phyloP scores from a whole-genome alignment of 2,797 vertebrate genomes.

The Sebastes iracundus region DNA sequence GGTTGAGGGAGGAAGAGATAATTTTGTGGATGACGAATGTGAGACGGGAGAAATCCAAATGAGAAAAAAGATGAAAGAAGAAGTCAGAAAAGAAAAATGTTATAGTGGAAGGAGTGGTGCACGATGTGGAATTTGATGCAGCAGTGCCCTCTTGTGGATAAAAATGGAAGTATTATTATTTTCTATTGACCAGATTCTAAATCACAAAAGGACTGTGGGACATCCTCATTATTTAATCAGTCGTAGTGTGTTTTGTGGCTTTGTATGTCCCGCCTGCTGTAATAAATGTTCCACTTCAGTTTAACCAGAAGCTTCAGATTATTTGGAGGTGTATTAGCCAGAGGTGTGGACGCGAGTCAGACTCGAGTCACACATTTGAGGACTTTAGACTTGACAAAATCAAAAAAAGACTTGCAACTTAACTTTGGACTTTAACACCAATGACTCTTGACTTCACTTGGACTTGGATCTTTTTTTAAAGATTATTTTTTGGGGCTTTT shows the following conservation, averaged over 20 bases:
- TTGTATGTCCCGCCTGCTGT: neutral
- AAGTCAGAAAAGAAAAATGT: neutral
- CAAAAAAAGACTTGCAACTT: too few relatives aligned
- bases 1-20: neutral
- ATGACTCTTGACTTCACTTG: too few relatives aligned
- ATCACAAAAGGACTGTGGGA: neutral
- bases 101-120: neutral
- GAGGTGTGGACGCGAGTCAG: too few relatives aligned
- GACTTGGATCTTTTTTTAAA: too few relatives aligned
- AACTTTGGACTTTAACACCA: too few relatives aligned
- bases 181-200: neutral
- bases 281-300: neutral
- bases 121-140: constrained; percentile 15
- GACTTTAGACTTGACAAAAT: too few relatives aligned
- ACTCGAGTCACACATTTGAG: too few relatives aligned
- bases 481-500: too few relatives aligned
- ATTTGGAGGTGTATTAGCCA: neutral
- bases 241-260: neutral
- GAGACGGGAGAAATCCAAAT: constrained; percentile 13
- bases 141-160: constrained; percentile 76
- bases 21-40: constrained; percentile 4
- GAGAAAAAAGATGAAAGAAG: neutral
- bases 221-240: neutral
- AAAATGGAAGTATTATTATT: neutral
- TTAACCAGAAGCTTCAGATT: neutral